These are phyloP conservation scores for Heliothis peltigera DNA, from an alignment of 2,888 invertebrate species.

Conservation along the genomic window DNA sequence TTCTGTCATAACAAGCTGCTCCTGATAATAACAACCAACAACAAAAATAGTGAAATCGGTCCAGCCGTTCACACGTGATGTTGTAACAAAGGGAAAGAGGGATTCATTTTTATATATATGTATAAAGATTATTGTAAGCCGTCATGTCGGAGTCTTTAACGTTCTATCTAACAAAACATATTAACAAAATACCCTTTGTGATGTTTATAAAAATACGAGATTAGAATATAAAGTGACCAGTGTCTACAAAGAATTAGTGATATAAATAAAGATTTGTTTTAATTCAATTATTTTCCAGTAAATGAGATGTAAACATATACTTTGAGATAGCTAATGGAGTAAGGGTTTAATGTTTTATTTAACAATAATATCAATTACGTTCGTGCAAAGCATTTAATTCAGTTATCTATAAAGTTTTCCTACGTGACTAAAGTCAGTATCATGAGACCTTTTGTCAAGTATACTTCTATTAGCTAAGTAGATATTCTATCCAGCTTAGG, in stretches of 20 bases:
- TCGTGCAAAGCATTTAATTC: slow-evolving; percentile 22
- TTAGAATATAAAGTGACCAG: neutral
- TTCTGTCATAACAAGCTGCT: no score
- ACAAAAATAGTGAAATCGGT: no score
- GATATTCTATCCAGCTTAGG: no score
- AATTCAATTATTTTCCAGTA: slow-evolving; percentile 20
- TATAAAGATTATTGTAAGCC: no score
- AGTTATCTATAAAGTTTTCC: slow-evolving; percentile 11
- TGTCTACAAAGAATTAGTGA: neutral
- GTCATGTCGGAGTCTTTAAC: no score
- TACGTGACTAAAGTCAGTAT: slow-evolving; percentile 3
- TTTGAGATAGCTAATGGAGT: slow-evolving; percentile 27
- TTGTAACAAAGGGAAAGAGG: no score
- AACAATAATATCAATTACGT: slow-evolving; percentile 2
- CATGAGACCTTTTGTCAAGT: neutral
- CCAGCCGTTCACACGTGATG: no score
- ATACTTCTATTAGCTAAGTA: no score
- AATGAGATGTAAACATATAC: slow-evolving; percentile 45
- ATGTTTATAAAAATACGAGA: neutral
- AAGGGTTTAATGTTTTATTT: slow-evolving; percentile 28
- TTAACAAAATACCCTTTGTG: neutral
- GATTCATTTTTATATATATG: no score
- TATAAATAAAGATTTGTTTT: neutral
- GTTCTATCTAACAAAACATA: no score
- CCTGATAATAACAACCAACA: no score